These are phyloP conservation scores for Vidua macroura DNA, from an alignment of 2,113 vertebrate species.

Conservation along the genomic window DNA sequence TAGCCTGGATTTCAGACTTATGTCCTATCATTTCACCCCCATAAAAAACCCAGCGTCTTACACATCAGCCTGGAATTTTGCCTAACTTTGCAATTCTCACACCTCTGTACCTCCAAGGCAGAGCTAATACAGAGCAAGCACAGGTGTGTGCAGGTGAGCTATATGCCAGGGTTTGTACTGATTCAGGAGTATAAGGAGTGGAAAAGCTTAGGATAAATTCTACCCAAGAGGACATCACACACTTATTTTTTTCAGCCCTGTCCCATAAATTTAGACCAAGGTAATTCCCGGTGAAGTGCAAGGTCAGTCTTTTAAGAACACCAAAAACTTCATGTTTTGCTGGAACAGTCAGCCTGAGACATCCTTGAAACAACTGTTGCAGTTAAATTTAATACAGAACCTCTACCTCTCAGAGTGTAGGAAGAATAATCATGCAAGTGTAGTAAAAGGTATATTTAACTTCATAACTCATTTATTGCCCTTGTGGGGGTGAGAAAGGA, in stretches of 20 bases:
- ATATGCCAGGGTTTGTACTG: neutral
- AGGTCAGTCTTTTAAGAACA: neutral
- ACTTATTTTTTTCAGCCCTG: neutral
- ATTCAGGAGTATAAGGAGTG: neutral
- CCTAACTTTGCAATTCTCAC: slow-evolving; percentile 5
- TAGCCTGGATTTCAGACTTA: neutral
- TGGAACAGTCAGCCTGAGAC: neutral
- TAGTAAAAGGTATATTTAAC: slow-evolving; percentile 17
- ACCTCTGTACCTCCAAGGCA: neutral
- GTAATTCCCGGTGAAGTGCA: neutral
- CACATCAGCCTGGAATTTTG: neutral
- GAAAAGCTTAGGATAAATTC: slow-evolving; percentile 12
- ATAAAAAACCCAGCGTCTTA: neutral
- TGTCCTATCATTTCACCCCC: neutral
- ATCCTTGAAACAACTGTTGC: neutral
- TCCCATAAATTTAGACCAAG: neutral
- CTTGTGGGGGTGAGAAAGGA: neutral
- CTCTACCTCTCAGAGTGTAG: neutral
- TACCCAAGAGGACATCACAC: neutral
- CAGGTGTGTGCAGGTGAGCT: neutral
- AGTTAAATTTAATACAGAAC: neutral
- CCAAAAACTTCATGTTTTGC: neutral
- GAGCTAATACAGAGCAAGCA: neutral
- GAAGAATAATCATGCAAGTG: neutral
- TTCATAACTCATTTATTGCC: neutral